Evolutionary conservation across 2,888 invertebrate species (phyloP).

Genomic region (Apamea anceps): DNA sequence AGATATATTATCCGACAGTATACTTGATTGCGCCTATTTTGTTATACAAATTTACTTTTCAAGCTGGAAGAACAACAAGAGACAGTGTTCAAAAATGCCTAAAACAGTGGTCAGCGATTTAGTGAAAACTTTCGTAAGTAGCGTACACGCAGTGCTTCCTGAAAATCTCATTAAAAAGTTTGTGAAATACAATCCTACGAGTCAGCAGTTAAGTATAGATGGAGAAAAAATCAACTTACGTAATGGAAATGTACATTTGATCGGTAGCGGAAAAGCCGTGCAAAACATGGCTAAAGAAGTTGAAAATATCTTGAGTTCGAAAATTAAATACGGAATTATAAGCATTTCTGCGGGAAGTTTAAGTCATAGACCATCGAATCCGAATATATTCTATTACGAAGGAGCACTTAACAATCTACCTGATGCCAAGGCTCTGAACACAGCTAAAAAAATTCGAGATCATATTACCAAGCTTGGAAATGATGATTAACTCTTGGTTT

Average conservation of each 20-base stretch:
- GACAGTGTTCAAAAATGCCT: slow-evolving; percentile 71
- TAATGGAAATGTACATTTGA: slow-evolving; percentile 90
- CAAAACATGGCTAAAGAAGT: slow-evolving; percentile 95
- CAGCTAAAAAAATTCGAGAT: slow-evolving; percentile 93
- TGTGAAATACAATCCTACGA: slow-evolving; percentile 76
- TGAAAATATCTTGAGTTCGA: slow-evolving; percentile 91
- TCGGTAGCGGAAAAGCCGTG: slow-evolving; percentile 98
- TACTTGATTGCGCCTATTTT: no score
- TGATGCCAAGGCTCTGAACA: slow-evolving; percentile 92
- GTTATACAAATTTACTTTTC: no score
- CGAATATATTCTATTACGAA: slow-evolving; percentile 91
- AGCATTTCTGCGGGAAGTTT: slow-evolving; percentile 93
- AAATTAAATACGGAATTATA: slow-evolving; percentile 93
- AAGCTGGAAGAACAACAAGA: no score
- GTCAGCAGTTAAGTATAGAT: slow-evolving; percentile 75
- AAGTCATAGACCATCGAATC: slow-evolving; percentile 66
- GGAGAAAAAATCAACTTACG: slow-evolving; percentile 75
- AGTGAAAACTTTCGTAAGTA: slow-evolving; percentile 81
- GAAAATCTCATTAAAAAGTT: slow-evolving; percentile 81
- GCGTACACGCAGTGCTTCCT: slow-evolving; percentile 84
- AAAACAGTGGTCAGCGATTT: slow-evolving; percentile 78
- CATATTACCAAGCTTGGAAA: slow-evolving; percentile 90
- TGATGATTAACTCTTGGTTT: slow-evolving; percentile 94
- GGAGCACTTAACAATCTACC: slow-evolving; percentile 97
- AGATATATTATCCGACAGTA: no score